These are phyloP conservation scores for Hyles lineata DNA, from an alignment of 2,888 invertebrate genomes.

Conservation along the genomic window DNA sequence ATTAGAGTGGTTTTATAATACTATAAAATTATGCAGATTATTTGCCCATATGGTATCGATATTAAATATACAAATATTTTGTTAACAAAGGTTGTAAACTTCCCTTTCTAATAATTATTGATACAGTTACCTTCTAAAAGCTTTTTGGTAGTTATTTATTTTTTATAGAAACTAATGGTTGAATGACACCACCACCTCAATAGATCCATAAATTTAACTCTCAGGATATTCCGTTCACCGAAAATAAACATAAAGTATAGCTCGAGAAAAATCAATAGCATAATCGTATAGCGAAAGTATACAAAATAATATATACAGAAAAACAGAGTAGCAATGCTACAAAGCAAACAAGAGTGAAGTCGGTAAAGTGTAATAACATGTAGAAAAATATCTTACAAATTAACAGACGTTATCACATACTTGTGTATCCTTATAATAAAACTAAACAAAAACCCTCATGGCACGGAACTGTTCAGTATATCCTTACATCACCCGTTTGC, in stretches of 20 bases:
- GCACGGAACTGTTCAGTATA: slow-evolving; percentile 32
- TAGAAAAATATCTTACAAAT: slow-evolving; percentile 42
- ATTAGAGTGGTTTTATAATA: too few relatives aligned
- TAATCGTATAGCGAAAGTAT: slow-evolving; percentile 35
- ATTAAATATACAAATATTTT: too few relatives aligned
- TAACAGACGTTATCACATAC: slow-evolving; percentile 58
- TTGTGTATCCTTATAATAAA: slow-evolving; percentile 72
- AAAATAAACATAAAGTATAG: slow-evolving; percentile 59
- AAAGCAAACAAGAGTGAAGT: slow-evolving; percentile 58
- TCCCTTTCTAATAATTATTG: too few relatives aligned
- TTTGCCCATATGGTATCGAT: too few relatives aligned
- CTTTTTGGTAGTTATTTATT: too few relatives aligned
- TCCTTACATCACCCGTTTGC: slow-evolving; percentile 9
- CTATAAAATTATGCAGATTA: too few relatives aligned
- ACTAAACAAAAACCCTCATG: slow-evolving; percentile 36
- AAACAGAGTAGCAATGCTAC: slow-evolving; percentile 64
- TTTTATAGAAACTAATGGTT: neutral
- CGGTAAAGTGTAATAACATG: slow-evolving; percentile 43
- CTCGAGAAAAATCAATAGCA: slow-evolving; percentile 54
- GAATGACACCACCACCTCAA: slow-evolving; percentile 42
- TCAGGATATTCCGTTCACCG: slow-evolving; percentile 49
- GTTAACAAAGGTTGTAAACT: too few relatives aligned
- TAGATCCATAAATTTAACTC: slow-evolving; percentile 44
- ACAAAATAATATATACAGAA: slow-evolving; percentile 46
- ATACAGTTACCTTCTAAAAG: too few relatives aligned